These are phyloP conservation scores for Paramormyrops hopkinsi DNA, from an alignment of 2,797 vertebrate genomes.

Conservation along the genomic window DNA sequence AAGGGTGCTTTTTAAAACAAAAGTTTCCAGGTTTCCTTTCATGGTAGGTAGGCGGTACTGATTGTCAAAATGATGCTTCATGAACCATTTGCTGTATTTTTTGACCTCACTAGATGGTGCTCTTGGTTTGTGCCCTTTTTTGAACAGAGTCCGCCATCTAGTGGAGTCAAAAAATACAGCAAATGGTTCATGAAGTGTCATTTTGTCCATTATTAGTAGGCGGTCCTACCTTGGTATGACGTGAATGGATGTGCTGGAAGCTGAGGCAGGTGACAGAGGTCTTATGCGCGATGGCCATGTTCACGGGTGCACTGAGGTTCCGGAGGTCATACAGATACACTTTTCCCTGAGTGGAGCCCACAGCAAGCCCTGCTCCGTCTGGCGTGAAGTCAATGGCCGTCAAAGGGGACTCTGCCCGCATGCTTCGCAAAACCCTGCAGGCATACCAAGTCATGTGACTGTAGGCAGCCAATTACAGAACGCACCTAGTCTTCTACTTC, in stretches of 20 bases:
- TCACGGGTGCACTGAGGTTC: slow-evolving; percentile 77
- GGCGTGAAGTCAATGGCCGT: slow-evolving; percentile 87
- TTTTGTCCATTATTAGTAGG: neutral
- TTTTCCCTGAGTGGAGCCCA: slow-evolving; percentile 87
- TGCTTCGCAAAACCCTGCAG: slow-evolving; percentile 73
- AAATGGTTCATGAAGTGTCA: neutral
- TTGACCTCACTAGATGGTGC: neutral
- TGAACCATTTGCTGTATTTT: neutral
- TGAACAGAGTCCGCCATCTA: neutral
- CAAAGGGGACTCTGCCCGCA: slow-evolving; percentile 79
- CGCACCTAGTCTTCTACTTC: neutral
- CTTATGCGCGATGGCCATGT: slow-evolving; percentile 78
- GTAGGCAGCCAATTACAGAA: neutral
- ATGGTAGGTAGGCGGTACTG: neutral
- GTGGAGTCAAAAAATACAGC: neutral
- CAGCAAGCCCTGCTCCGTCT: slow-evolving; percentile 82
- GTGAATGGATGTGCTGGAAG: slow-evolving; percentile 67
- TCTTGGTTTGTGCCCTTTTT: neutral
- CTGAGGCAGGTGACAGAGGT: slow-evolving; percentile 86
- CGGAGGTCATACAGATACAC: slow-evolving; percentile 93
- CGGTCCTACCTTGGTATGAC: slow-evolving; percentile 52
- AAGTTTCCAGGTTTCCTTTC: neutral
- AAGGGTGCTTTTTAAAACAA: neutral
- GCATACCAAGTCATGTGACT: slow-evolving; percentile 11
- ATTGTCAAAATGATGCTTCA: neutral